phyloP scores from a whole-genome alignment of 2,888 invertebrate genomes.

The Metallyticus violacea region DNA sequence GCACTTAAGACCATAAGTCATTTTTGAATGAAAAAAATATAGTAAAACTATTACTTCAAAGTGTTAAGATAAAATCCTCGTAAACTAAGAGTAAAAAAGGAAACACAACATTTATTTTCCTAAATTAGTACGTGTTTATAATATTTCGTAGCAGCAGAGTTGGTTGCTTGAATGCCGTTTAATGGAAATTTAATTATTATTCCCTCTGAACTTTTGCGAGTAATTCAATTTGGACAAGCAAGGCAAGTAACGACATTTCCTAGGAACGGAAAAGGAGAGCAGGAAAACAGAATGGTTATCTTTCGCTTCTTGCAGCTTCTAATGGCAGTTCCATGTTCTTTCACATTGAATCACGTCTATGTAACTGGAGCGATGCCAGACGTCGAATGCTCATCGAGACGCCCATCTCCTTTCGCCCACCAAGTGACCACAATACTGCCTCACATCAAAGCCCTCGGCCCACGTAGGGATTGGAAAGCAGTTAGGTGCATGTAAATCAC shows the following conservation, averaged over 20 bases:
- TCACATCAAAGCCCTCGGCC: not conserved
- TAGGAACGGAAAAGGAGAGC: no score
- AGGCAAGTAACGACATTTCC: not conserved
- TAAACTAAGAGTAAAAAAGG: no score
- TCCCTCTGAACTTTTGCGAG: not conserved
- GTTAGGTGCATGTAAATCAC: not conserved
- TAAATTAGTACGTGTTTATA: no score
- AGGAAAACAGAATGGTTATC: not conserved
- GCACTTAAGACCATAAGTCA: no score
- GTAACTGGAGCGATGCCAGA: not conserved
- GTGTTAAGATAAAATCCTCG: no score
- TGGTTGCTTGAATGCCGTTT: not conserved
- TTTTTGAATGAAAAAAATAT: no score
- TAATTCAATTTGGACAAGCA: not conserved
- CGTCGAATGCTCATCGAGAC: not conserved
- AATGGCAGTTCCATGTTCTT: constrained; percentile 8
- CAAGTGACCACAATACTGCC: not conserved
- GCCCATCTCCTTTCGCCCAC: not conserved
- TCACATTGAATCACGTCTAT: not conserved
- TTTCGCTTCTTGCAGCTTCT: not conserved
- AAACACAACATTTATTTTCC: no score
- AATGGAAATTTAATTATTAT: not conserved
- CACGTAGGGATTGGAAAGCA: not conserved
- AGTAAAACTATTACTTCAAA: no score
- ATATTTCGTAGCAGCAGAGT: not conserved